Evolutionary conservation across 2,888 invertebrate species (phyloP).

Genomic region (Eupeodes latifasciatus): DNA sequence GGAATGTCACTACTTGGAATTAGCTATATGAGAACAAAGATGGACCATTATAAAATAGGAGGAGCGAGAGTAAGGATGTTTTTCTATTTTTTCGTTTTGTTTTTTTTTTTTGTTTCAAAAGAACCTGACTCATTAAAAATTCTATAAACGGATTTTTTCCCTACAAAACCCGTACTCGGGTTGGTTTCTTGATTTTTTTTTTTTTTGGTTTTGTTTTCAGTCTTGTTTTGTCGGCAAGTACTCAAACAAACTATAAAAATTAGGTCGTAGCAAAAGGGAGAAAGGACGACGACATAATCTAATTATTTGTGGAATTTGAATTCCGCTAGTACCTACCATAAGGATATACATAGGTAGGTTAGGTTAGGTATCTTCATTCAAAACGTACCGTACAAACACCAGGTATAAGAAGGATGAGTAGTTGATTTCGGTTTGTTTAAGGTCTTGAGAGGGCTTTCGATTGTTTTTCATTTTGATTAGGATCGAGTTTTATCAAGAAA

Average conservation of each 20-base stretch:
- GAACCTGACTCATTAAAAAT: constrained; percentile 71
- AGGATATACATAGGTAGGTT: background rate
- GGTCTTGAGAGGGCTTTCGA: constrained; percentile 20
- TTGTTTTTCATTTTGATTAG: constrained; percentile 38
- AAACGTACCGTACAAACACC: background rate
- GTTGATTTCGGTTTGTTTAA: constrained; percentile 14
- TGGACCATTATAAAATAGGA: background rate
- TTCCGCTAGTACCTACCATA: constrained; percentile 29
- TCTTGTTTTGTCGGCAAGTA: constrained; percentile 12
- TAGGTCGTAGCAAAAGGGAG: constrained; percentile 19
- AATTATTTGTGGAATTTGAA: constrained; percentile 73
- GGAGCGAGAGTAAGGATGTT: background rate
- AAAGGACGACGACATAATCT: constrained; percentile 58
- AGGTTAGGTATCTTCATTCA: too few species aligned
- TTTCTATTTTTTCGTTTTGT: too few species aligned
- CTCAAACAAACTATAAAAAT: constrained; percentile 39
- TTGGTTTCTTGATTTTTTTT: constrained; percentile 57
- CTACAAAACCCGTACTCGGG: constrained; percentile 52
- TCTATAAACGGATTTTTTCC: constrained; percentile 71
- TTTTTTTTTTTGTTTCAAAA: constrained; percentile 12
- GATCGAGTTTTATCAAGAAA: constrained; percentile 6
- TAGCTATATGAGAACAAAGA: constrained; percentile 23
- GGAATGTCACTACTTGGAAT: constrained; percentile 60
- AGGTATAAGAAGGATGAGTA: constrained; percentile 26
- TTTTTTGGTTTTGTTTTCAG: constrained; percentile 40